Evolutionary conservation across 2,888 invertebrate genomes (phyloP), one percentile per base, ranked within the genome.

Genomic region (Brassicogethes aeneus): DNA sequence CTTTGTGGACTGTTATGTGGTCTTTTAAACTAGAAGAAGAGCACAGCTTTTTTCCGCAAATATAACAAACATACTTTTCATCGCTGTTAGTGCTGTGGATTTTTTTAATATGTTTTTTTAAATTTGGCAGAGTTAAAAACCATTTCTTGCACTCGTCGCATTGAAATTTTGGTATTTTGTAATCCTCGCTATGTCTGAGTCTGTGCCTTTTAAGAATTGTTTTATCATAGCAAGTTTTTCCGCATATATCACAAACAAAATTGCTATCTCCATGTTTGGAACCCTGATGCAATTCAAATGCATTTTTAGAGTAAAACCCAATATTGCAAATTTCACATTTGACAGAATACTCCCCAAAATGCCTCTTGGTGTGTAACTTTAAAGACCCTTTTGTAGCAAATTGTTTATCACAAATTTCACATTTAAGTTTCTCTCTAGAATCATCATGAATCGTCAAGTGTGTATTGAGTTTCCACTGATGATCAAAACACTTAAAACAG

Each of bases 331-430:
- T 16, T 15, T 44, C 38, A 40, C 76, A 76, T 0, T 71, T 57
- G 32, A 70, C 71, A 7, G 68, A 70, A 44, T 68, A 71, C 16
- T 71, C 70, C 0, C 70, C 71, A 15, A 69, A 71, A 40, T 74
- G 74, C 37, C 66, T 70, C 1, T 67, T 53, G 70, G 10, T 31
- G 32, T 35, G 39, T 15, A 16, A 14, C 2, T 15, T 16, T 15
- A 42, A 39, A 3, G n/a, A 10, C 17, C 12, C 30, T 14, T 36
- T 39, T n/a, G 17, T 31, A 2, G 12, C 7, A 17, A 37, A 37
- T 3, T 8, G 14, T 33, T 45, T 47, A 3, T 36, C 16, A 17
- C 48, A 48, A 2, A 29, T 12, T 7, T 44, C 40, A 15, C 48
- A 48, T 3, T 15, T 15, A 16, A 37, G 39, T 2, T 15, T n/a